Evolutionary conservation across 2,797 vertebrate genomes (phyloP).

Genomic region (Peromyscus eremicus): DNA sequence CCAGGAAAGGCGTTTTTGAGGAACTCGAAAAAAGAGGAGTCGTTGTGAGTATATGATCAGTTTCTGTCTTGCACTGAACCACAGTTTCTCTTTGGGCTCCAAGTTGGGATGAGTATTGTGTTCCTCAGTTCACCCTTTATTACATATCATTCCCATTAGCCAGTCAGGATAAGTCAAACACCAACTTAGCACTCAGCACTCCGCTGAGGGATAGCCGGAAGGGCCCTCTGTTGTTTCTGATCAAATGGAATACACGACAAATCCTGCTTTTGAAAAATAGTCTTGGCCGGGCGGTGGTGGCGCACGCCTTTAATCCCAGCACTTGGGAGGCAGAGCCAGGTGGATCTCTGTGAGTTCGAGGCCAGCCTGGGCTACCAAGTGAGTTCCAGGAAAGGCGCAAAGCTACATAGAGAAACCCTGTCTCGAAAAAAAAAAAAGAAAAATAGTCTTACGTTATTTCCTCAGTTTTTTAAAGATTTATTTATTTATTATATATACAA

Average conservation of each 20-base stretch:
- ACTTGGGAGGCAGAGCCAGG: too few relatives aligned
- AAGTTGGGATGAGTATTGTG: neutral
- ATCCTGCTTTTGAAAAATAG: neutral
- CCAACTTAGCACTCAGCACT: neutral
- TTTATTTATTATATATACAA: too few relatives aligned
- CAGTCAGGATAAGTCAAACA: conserved; percentile 5
- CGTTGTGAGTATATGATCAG: conserved; percentile 93
- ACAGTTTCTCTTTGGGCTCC: neutral
- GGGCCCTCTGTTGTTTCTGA: conserved; percentile 14
- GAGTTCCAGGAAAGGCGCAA: too few relatives aligned
- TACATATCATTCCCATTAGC: neutral
- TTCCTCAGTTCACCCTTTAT: neutral
- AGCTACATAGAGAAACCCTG: too few relatives aligned
- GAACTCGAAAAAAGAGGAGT: conserved; percentile 96
- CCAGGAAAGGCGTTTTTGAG: conserved; percentile 88
- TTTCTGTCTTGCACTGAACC: conserved; percentile 66
- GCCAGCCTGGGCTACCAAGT: too few relatives aligned
- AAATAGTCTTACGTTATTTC: neutral
- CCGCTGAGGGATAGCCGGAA: neutral
- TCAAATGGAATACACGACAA: conserved; percentile 33
- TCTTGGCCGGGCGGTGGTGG: too few relatives aligned
- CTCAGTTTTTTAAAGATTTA: too few relatives aligned
- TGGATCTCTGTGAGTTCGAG: too few relatives aligned
- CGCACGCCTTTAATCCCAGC: too few relatives aligned
- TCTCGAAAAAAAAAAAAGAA: too few relatives aligned